phyloP scores from a whole-genome alignment of 2,113 vertebrate genomes.

The Bungarus multicinctus region DNA sequence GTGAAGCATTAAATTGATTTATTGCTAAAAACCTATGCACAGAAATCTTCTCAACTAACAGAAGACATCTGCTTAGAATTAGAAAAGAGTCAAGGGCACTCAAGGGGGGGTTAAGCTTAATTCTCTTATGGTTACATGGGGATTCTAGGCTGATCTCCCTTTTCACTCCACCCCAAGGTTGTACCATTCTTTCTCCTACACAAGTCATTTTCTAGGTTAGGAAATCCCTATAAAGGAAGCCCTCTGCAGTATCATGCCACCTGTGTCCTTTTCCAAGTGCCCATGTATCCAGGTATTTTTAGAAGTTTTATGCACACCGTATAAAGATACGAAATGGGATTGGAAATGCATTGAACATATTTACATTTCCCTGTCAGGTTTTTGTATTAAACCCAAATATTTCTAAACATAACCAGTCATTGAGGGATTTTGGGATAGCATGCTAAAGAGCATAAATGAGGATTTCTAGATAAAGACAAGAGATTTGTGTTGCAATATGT shows the following conservation, averaged over 20 bases:
- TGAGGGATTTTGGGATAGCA: not conserved
- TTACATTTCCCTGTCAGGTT: not conserved
- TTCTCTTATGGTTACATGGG: not conserved
- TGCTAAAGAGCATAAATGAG: not conserved
- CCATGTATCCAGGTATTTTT: not conserved
- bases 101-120: not conserved
- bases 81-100: not conserved
- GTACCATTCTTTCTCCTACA: not conserved
- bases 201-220: not conserved
- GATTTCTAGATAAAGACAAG: not conserved
- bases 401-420: not conserved
- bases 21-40: not conserved
- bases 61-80: not conserved
- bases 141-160: not conserved
- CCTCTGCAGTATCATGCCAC: not conserved
- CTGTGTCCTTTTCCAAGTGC: not conserved
- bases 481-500: not conserved
- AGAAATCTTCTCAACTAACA: not conserved
- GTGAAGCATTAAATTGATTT: not conserved
- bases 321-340: not conserved
- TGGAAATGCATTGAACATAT: not conserved
- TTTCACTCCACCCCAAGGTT: not conserved
- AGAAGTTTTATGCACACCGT: not conserved
- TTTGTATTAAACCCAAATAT: not conserved
- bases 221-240: not conserved